Conservation (phyloP, 2,113 vertebrate genomes). For the Megatriorchis doriae region DNA sequence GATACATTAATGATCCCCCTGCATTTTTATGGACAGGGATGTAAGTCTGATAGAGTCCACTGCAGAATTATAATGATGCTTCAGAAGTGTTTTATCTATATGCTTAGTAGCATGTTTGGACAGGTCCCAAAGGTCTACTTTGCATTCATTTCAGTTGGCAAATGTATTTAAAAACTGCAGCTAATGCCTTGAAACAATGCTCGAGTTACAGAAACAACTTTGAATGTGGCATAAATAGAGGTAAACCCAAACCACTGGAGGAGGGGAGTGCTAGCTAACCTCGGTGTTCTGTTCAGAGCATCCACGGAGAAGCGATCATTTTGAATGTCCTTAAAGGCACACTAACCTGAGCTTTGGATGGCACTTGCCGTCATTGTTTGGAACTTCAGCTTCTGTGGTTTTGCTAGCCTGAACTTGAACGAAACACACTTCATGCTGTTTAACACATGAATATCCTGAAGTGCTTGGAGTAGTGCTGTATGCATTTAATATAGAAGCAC, state of each 20-base stretch:
- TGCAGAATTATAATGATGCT: neutral
- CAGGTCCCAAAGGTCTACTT: neutral
- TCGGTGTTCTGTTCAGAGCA: neutral
- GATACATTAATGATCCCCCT: neutral
- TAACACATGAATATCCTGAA: neutral
- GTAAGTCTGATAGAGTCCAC: neutral
- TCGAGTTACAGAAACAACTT: neutral
- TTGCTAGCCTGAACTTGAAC: neutral
- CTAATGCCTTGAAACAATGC: neutral
- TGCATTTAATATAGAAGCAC: rapidly evolving
- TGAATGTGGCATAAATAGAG: neutral
- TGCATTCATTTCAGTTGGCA: neutral
- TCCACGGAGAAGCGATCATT: rapidly evolving
- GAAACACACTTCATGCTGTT: neutral
- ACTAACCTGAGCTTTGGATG: neutral
- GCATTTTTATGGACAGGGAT: neutral
- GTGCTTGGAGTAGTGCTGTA: neutral
- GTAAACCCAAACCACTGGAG: neutral
- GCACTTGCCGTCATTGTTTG: neutral
- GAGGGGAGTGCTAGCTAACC: neutral
- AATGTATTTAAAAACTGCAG: neutral
- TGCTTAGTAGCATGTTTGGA: neutral
- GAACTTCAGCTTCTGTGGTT: neutral
- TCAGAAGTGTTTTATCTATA: neutral
- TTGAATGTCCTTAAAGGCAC: neutral